Conservation (phyloP, 2,888 invertebrate species). For the Pterobdella sp. region DNA sequence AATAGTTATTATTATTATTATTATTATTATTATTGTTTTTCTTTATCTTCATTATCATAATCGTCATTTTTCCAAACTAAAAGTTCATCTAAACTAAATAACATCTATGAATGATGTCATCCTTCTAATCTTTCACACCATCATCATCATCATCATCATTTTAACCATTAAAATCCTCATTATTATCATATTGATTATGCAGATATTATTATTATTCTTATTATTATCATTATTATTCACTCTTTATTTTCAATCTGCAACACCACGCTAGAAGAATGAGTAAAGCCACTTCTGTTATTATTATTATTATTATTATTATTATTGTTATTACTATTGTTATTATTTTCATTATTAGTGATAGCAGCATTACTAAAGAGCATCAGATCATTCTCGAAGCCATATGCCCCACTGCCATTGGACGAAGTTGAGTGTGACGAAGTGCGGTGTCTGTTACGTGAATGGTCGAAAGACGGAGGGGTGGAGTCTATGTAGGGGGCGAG, state of each 20-base stretch:
- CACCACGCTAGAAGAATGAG: no score
- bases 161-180: background rate
- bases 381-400: background rate
- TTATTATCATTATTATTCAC: background rate
- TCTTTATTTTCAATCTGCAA: no score
- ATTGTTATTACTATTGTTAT: background rate
- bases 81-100: no score
- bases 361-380: no score
- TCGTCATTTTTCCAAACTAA: no score
- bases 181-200: no score
- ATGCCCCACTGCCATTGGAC: slow-evolving; percentile 13
- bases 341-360: background rate
- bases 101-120: no score
- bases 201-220: background rate
- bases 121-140: no score
- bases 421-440: slow-evolving; percentile 21
- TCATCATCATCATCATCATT: background rate
- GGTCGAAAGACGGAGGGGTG: slow-evolving; percentile 22
- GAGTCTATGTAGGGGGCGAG: slow-evolving; percentile 34
- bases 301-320: background rate
- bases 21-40: no score
- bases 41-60: no score
- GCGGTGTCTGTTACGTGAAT: slow-evolving; percentile 23
- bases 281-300: no score
- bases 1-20: no score